These are phyloP conservation scores for Gila robusta DNA, from an alignment of 2,797 vertebrate species.

Conservation along the genomic window DNA sequence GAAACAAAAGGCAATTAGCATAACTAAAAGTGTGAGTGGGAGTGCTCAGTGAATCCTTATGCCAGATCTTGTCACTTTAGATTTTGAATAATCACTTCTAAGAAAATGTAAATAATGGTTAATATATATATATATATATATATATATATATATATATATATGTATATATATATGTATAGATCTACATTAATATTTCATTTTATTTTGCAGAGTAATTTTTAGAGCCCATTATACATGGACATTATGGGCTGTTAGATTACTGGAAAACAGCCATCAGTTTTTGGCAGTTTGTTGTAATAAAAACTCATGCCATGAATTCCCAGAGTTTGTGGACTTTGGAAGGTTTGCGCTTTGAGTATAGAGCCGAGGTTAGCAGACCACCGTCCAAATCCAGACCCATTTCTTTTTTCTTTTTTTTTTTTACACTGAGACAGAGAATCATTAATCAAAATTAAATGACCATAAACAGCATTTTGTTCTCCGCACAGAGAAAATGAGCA, in stretches of 20 bases:
- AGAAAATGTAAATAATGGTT: background rate
- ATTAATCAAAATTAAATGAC: background rate
- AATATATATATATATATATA: too few relatives aligned
- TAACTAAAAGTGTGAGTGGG: slow-evolving; percentile 18
- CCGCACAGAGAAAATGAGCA: background rate
- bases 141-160: too few relatives aligned
- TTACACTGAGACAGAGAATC: background rate
- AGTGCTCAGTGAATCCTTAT: background rate
- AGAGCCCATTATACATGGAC: background rate
- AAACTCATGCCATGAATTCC: background rate
- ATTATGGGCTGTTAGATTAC: background rate
- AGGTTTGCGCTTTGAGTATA: background rate
- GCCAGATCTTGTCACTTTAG: background rate
- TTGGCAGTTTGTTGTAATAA: background rate
- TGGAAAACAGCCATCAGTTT: background rate
- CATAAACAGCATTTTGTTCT: background rate
- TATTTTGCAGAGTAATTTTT: background rate
- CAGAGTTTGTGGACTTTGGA: background rate
- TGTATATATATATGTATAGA: too few relatives aligned
- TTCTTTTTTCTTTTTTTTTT: too few relatives aligned
- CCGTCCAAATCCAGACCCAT: background rate
- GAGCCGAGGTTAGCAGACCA: background rate
- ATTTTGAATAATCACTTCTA: background rate
- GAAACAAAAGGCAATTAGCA: slow-evolving; percentile 37
- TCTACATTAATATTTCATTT: background rate